Conservation (phyloP, 2,113 vertebrate genomes). For the Hydrochoerus hydrochaeris region DNA sequence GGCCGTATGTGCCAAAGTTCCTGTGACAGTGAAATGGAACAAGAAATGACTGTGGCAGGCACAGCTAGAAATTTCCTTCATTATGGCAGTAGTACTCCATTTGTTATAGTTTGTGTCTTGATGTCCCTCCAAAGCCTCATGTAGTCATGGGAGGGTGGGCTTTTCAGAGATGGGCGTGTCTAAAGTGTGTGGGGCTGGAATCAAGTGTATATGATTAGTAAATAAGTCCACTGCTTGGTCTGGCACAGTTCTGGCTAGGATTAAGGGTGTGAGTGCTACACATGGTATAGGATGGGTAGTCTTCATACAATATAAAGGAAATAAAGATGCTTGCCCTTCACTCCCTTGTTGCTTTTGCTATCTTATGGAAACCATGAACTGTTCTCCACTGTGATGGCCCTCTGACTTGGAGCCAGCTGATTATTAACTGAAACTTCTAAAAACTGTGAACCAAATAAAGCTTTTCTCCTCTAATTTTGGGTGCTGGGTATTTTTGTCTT, state of each 20-base stretch:
- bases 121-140: background rate
- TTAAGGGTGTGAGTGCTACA: background rate
- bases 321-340: background rate
- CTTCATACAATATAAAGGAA: background rate
- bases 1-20: background rate
- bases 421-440: background rate
- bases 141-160: too few relatives aligned
- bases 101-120: background rate
- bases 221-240: background rate
- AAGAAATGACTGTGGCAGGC: background rate
- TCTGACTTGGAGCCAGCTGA: background rate
- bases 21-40: background rate
- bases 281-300: background rate
- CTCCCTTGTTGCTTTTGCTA: background rate
- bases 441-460: background rate
- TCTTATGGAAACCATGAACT: background rate
- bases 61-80: background rate
- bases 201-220: background rate
- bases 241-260: background rate
- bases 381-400: background rate
- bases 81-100: background rate
- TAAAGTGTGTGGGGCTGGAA: background rate
- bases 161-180: background rate
- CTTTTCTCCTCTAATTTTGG: background rate
- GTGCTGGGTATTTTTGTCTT: background rate